Evolutionary conservation across 1,140 invertebrate species (phyloP), one percentile per base, ranked within the genome.

Genomic region (Oedothorax gibbosus): DNA sequence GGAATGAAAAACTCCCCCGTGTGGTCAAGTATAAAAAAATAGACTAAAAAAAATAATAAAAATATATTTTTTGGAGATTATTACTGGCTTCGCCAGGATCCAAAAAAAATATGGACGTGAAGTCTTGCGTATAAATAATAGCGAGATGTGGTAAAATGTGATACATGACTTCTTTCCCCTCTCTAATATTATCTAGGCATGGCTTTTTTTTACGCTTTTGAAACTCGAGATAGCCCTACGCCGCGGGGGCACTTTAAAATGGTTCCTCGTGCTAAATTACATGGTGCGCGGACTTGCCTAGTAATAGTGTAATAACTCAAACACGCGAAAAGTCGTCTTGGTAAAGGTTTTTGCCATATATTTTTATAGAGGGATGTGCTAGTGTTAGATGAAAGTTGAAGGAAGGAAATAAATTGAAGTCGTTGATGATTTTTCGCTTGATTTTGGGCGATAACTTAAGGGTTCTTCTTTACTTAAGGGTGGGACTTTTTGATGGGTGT

Each of bases 231-330:
- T 75, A 75, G 72, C 21, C 35, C 18, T 9, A n/a, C 72, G 72
- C 72, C 21, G 72, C 72, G 72, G 72, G 35, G 72, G 18, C 57
- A 57, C 57, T 75, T 75, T 75, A 75, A 75, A 75, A 75, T 75
- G 20, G 72, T 14, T 11, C 57, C 54, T 57, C 21, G 18, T 21
- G 72, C 69, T 72, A 75, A 75, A 75, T 75, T 75, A 57, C 57
- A 75, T 57, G 72, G 18, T 62, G 57, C 12, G 12, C 12, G 6
- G 57, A 18, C 18, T 18, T 18, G 57, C 35, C 12, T 12, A 15
- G 57, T 62, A 15, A 62, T 62, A 18, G 57, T 62, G 57, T 62
- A 62, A 62, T 62, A 62, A 62, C 18, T 62, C 57, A 62, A 15
- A 62, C 1, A 18, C 57, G 57, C 18, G 12, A 12, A 12, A 18